phyloP scores from a whole-genome alignment of 1,140 invertebrate genomes.

The Ptiloglossa arizonensis region DNA sequence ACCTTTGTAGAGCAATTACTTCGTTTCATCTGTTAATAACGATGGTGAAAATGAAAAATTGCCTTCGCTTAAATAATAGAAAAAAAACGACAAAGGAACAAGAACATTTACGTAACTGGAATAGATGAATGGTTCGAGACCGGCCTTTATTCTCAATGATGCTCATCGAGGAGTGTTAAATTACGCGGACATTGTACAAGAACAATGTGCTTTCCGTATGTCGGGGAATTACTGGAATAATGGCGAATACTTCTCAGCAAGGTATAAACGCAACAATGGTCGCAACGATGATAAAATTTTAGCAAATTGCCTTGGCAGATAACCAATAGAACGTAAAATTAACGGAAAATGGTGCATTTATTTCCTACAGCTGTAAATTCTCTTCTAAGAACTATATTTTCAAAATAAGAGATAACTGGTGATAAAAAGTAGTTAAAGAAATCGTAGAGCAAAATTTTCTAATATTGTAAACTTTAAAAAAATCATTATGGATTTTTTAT shows the following conservation, averaged over 20 bases:
- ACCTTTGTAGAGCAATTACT: not conserved
- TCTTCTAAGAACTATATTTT: too few species aligned
- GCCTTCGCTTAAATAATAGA: slow-evolving; percentile 43
- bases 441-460: too few species aligned
- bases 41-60: slow-evolving; percentile 22
- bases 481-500: too few species aligned
- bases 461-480: too few species aligned
- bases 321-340: not conserved
- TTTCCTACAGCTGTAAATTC: not conserved
- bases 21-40: not conserved
- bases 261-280: slow-evolving; percentile 33
- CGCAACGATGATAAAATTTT: slow-evolving; percentile 11
- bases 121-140: slow-evolving; percentile 53
- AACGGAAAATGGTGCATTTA: too few species aligned
- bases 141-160: slow-evolving; percentile 51
- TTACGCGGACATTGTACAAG: slow-evolving; percentile 59
- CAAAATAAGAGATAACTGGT: not conserved
- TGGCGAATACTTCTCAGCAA: slow-evolving; percentile 16
- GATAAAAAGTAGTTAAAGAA: not conserved
- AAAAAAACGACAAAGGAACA: slow-evolving; percentile 17
- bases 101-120: slow-evolving; percentile 55
- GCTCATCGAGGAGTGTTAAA: slow-evolving; percentile 62
- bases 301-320: not conserved
- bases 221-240: slow-evolving; percentile 55
- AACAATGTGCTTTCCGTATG: slow-evolving; percentile 57